Evolutionary conservation across 2,888 invertebrate species (phyloP), one percentile per base, ranked within the genome.

Genomic region (Agrotis ipsilon): DNA sequence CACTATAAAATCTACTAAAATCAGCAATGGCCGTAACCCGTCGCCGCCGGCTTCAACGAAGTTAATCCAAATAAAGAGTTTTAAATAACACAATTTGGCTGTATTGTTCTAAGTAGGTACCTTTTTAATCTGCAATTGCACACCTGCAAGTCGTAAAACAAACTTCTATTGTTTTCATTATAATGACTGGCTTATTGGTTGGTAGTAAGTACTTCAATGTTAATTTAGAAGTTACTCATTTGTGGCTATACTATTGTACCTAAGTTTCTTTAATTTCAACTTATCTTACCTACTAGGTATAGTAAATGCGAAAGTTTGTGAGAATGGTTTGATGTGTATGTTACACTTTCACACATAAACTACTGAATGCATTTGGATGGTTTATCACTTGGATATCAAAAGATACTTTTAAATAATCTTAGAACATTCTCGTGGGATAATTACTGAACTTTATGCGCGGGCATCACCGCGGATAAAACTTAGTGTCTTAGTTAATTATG

Each of bases 131-230:
- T 78, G 13, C 75, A 73, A 88, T 91, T 89, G 91, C 90, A 91
- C 92, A 92, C 91, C 92, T 91, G 91, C 88, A 84, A 77, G 86
- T 86, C 75, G 80, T 92, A 89, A 92, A 91, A 85, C 64, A 81
- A 83, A 83, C 71, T 77, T 61, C 71, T 79, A 71, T 83, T 86
- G 72, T 82, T 65, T 74, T 57, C 27, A 18, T 39, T 51, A 24
- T 61, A 62, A 46, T 49, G 27, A 11, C 46, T 6, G 46, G 21
- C 49, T 69, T 68, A 59, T n/a, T n/a, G n/a, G n/a, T n/a, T n/a
- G n/a, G 24, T 51, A 21, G 24, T 45, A 57, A 13, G 45, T 51
- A 72, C 78, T 72, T 45, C 27, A 59, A 43, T 11, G 19, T 24
- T 24, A 21, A 1, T 60, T 39, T 39, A 16, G n/a, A 18, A 39